Evolutionary conservation across 2,797 vertebrate genomes (phyloP).

Genomic region (Sebastes trivittatus): DNA sequence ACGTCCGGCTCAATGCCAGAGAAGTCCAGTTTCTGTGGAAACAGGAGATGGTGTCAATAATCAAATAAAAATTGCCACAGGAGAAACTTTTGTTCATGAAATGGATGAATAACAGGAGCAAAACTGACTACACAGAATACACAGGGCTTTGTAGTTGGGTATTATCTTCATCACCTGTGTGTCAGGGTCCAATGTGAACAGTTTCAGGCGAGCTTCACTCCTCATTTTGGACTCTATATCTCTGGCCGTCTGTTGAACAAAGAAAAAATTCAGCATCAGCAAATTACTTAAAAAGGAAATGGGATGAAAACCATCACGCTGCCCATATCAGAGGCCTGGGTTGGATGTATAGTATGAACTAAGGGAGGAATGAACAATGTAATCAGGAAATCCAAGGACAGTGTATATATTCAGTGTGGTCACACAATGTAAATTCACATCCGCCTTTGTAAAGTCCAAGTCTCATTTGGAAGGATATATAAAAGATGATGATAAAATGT

Average conservation of each 20-base stretch:
- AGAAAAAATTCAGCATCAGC: not conserved
- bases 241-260: conserved; percentile 85
- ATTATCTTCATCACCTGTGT: conserved; percentile 86
- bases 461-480: not conserved
- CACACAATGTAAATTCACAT: not conserved
- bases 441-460: not conserved
- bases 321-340: not conserved
- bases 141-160: not conserved
- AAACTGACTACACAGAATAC: not conserved
- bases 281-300: not conserved
- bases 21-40: conserved; percentile 91
- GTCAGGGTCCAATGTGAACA: conserved; percentile 95
- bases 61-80: not conserved
- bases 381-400: not conserved
- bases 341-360: not conserved
- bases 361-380: not conserved
- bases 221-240: conserved; percentile 93
- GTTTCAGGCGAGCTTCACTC: conserved; percentile 92
- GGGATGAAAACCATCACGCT: not conserved
- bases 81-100: not conserved
- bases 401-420: not conserved
- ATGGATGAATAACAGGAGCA: not conserved
- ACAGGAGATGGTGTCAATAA: conserved; percentile 8
- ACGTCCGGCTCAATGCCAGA: conserved; percentile 91
- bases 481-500: not conserved